phyloP scores from a whole-genome alignment of 2,888 invertebrate species.

The Stenotaenia linearis region DNA sequence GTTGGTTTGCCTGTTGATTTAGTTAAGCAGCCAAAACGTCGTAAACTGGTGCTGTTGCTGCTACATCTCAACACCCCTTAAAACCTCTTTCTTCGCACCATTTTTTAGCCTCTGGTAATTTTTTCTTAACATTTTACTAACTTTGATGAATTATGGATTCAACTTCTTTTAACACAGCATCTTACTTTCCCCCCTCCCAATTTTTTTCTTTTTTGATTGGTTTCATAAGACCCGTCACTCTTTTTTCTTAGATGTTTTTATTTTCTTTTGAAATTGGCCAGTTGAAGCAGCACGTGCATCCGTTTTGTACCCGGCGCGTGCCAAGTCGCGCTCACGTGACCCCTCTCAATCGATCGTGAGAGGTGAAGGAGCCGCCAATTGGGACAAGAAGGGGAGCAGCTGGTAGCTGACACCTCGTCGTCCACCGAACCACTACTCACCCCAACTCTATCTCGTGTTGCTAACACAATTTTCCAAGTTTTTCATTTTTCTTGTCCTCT shows the following conservation, averaged over 20 bases:
- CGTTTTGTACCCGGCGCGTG: not conserved
- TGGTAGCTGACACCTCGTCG: not conserved
- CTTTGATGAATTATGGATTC: not conserved
- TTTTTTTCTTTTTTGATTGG: not conserved
- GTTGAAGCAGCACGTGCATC: not conserved
- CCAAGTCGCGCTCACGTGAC: not conserved
- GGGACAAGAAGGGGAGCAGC: not conserved
- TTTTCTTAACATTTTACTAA: not conserved
- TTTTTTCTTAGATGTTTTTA: not conserved
- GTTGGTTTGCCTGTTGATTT: not conserved
- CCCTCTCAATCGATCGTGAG: not conserved
- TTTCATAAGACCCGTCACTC: not conserved
- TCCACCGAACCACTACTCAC: not conserved
- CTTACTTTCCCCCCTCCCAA: not conserved
- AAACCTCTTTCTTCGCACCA: not conserved
- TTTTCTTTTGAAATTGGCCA: not conserved
- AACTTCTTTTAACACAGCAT: not conserved
- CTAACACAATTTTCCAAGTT: not conserved
- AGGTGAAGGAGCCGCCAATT: not conserved
- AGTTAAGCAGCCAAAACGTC: not conserved
- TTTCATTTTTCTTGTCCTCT: not conserved
- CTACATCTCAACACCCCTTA: not conserved
- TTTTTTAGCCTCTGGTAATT: not conserved
- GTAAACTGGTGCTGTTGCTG: not conserved
- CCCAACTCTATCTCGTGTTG: not conserved